Base-by-base conservation (phyloP, 2,888 invertebrate species). In the Philhelius pedissequus region DNA sequence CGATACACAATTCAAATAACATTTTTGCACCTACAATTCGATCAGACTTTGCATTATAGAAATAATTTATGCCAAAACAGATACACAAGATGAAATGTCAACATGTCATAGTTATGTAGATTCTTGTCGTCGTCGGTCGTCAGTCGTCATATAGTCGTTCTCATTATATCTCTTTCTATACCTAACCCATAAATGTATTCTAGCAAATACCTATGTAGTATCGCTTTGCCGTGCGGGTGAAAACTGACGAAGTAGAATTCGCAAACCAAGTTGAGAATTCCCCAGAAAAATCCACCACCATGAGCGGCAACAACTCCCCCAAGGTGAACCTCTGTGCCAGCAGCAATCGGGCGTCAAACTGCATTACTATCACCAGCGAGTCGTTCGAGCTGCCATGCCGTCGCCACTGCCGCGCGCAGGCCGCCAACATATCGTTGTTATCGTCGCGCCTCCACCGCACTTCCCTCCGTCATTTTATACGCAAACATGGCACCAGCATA, bases 271-370 rank as follows among this genome's bases (percentile, higher is more conserved):
- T 30, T 45, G 76, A 71, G 82, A 78, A 78, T 69, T 77, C 64
- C 60, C 75, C 27, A 77, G 62, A 43, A 45, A 64, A 68, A 50
- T 58, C 58, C 68, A 60, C 68, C 40, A 60, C 30, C 79, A 32
- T 18, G 15, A 56, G 45, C 58, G 64, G 62, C 79, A 80, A 70
- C 71, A 68, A 84, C 75, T 84, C 71, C 45, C 75, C 62, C 84
- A 84, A 84, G 84, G 84, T 84, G 75, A 84, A 84, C 84, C 40
- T 84, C 66, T 84, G 75, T 71, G 56, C 75, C 80, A 80, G 75
- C 75, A 75, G 84, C 71, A 84, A 80, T 84, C 71, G 76, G 80
- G 84, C 84, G 84, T 84, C 84, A 84, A 80, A 84, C 84, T 84
- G 80, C 84, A 84, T 84, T 76, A 62, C 75, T 80, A 76, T 80